Evolutionary conservation across 1,140 invertebrate species (phyloP).

Genomic region (Ptiloglossa arizonensis): DNA sequence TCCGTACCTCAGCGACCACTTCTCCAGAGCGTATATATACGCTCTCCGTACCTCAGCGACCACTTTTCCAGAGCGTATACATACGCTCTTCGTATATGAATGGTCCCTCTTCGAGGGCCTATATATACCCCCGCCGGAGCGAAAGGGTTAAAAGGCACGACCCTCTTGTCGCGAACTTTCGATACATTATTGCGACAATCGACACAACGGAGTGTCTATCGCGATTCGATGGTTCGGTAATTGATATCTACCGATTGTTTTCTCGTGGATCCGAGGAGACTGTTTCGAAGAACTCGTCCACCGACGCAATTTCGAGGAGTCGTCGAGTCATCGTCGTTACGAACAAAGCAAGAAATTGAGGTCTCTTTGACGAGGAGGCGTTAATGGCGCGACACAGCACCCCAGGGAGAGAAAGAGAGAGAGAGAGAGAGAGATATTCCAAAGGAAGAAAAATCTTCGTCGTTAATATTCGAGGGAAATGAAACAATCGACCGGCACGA

Average conservation of each 20-base stretch:
- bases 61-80: too few relatives aligned
- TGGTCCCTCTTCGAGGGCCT: too few relatives aligned
- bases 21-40: too few relatives aligned
- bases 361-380: not conserved
- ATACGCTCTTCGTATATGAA: too few relatives aligned
- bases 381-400: not conserved
- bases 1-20: too few relatives aligned
- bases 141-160: conserved; percentile 32
- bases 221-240: not conserved
- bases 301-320: not conserved
- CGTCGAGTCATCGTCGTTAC: not conserved
- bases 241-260: not conserved
- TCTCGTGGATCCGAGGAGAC: not conserved
- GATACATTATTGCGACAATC: not conserved
- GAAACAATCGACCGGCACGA: not conserved
- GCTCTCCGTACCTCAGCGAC: too few relatives aligned
- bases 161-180: conserved; percentile 36
- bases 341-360: not conserved
- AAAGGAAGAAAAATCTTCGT: not conserved
- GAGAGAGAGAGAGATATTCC: not conserved
- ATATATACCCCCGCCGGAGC: too few relatives aligned
- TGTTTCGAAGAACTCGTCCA: not conserved
- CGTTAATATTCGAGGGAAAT: not conserved
- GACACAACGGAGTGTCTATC: not conserved
- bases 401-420: too few relatives aligned